phyloP scores from a whole-genome alignment of 1,140 invertebrate species.

The Dryas iulia region DNA sequence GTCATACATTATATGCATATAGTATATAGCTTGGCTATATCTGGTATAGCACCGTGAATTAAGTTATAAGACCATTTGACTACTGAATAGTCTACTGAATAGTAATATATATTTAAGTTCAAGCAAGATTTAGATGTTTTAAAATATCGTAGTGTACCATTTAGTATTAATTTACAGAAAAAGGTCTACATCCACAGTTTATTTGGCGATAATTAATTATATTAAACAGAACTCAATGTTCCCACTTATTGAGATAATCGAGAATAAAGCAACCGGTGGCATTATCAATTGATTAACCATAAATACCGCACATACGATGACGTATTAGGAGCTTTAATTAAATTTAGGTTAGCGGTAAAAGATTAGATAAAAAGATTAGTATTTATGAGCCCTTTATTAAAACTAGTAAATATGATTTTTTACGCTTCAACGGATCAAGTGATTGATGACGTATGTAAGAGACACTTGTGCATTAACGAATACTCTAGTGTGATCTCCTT shows the following conservation, averaged over 20 bases:
- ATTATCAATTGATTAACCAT: neutral
- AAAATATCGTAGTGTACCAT: no score
- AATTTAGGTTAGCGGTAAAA: neutral
- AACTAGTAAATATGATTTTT: neutral
- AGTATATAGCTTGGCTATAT: no score
- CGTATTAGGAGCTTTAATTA: neutral
- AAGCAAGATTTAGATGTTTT: no score
- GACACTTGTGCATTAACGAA: neutral
- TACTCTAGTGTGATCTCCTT: neutral
- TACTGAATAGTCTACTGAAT: no score
- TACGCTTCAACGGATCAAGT: neutral
- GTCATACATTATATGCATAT: no score
- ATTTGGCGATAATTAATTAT: no score
- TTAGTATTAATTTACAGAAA: no score
- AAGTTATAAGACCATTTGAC: no score
- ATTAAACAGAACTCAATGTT: no score
- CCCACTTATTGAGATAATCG: neutral
- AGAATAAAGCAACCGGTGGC: neutral
- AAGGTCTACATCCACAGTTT: no score
- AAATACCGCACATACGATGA: neutral
- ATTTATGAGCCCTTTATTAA: neutral
- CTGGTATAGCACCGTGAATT: no score
- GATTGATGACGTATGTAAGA: neutral
- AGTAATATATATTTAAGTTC: no score
- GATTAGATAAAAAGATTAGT: neutral